Evolutionary conservation across 1,140 invertebrate species (phyloP).

Genomic region (Dendroctonus valens): DNA sequence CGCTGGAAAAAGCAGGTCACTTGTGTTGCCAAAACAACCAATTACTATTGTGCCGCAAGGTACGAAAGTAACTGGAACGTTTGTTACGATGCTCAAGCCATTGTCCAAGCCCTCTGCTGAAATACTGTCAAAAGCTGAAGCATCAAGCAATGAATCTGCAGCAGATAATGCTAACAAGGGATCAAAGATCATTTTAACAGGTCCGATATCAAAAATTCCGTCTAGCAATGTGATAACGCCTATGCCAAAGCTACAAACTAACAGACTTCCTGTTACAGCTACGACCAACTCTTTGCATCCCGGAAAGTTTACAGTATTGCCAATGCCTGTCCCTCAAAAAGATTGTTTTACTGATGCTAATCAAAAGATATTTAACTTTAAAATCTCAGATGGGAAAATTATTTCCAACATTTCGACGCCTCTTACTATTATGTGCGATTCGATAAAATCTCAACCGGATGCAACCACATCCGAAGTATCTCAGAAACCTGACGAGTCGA

Average conservation of each 20-base stretch:
- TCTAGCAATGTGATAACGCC: slow-evolving; percentile 49
- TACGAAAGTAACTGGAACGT: slow-evolving; percentile 38
- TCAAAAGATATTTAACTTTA: slow-evolving; percentile 58
- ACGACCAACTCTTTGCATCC: slow-evolving; percentile 50
- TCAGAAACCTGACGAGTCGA: slow-evolving; percentile 27
- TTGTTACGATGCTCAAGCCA: slow-evolving; percentile 47
- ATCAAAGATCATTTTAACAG: slow-evolving; percentile 45
- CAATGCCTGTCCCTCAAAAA: slow-evolving; percentile 47
- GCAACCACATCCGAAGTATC: slow-evolving; percentile 20
- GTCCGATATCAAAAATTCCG: slow-evolving; percentile 55
- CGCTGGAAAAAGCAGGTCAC: slow-evolving; percentile 35
- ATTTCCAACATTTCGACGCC: slow-evolving; percentile 50
- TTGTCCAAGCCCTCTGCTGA: slow-evolving; percentile 33
- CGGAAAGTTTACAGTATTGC: slow-evolving; percentile 54
- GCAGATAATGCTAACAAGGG: background rate
- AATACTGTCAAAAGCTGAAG: background rate
- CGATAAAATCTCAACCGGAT: slow-evolving; percentile 15
- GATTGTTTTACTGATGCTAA: slow-evolving; percentile 45
- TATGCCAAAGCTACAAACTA: slow-evolving; percentile 56
- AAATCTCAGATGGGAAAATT: slow-evolving; percentile 57
- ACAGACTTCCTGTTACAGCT: slow-evolving; percentile 49
- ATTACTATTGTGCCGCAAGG: slow-evolving; percentile 36
- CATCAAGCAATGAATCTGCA: background rate
- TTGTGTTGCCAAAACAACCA: slow-evolving; percentile 43
- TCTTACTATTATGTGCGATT: slow-evolving; percentile 52